Evolutionary conservation across 2,113 vertebrate genomes (phyloP), one percentile per base, ranked within the genome.

Genomic region (Entomyzon cyanotis): DNA sequence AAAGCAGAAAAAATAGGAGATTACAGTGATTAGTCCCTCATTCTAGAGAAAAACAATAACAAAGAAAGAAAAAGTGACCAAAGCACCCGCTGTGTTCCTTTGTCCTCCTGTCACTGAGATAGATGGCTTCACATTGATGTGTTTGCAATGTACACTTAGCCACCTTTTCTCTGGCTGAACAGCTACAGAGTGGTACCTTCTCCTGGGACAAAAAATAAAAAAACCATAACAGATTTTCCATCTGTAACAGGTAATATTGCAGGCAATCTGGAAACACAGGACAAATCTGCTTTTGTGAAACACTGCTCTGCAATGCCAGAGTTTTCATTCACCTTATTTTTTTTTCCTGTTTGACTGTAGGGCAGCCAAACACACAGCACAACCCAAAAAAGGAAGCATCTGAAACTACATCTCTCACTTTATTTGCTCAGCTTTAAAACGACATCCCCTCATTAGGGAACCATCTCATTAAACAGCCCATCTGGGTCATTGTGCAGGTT

Each of bases 381-480:
- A 95, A 88, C 16, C 23, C 12, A 17, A 81, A 76, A 91, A 87
- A 76, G 49, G 60, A 88, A 92, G 56, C 39, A 64, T 67, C 80
- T 80, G 74, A 94, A 97, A 95, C 35, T 42, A 52, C 22, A 77
- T 35, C n/a, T 94, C 47, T 25, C 39, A 27, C 37, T 96, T 89
- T 87, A 91, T 89, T 97, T 16, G 5, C 90, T 84, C 27, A 18
- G 62, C 67, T 93, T 95, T 91, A 93, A 93, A 95, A 94, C 1
- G 0, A 42, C 75, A 96, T 80, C 91, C 75, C 33, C 86, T 90
- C 75, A 77, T 93, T 93, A 94, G 87, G 91, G 81, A 62, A 71
- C 87, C 41, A 93, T 60, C 92, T 97, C 86, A 93, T 96, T 93
- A 96, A 94, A 82, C 25, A 77, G 78, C 59, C 76, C 78, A 91